Percentiles rank a stretch among this genome's conserved stretches.
Evolutionary conservation across 1,140 invertebrate genomes (phyloP).

Genomic region (Diprion similis): DNA sequence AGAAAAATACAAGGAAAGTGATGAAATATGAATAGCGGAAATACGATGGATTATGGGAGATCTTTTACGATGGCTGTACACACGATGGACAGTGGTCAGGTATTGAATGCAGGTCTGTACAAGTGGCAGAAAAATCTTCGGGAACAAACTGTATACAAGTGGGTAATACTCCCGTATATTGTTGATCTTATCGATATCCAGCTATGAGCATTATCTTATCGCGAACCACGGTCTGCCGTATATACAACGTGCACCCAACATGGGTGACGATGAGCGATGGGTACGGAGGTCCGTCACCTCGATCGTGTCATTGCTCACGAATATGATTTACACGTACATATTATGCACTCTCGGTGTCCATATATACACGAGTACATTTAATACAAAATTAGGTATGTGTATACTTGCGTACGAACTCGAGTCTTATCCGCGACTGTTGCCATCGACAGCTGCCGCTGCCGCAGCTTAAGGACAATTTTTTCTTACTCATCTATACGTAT

Average conservation of each 20-base stretch:
- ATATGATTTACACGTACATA: neutral
- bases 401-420: too few species aligned
- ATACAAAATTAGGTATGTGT: too few species aligned
- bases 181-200: neutral
- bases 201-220: neutral
- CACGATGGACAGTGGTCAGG: neutral
- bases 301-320: neutral
- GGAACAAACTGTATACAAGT: neutral
- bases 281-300: neutral
- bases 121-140: neutral
- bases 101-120: neutral
- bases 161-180: neutral
- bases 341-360: neutral
- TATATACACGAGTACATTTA: too few species aligned
- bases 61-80: neutral
- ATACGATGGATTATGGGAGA: neutral
- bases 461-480: too few species aligned
- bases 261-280: neutral
- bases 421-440: too few species aligned
- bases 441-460: too few species aligned
- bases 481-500: too few species aligned
- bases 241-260: neutral
- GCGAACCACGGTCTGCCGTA: neutral
- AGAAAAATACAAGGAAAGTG: too few species aligned
- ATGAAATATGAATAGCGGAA: neutral